Percentiles rank a stretch among this genome's conserved stretches.
phyloP scores from a whole-genome alignment of 2,888 invertebrate genomes.

The Lepas anatifera region DNA sequence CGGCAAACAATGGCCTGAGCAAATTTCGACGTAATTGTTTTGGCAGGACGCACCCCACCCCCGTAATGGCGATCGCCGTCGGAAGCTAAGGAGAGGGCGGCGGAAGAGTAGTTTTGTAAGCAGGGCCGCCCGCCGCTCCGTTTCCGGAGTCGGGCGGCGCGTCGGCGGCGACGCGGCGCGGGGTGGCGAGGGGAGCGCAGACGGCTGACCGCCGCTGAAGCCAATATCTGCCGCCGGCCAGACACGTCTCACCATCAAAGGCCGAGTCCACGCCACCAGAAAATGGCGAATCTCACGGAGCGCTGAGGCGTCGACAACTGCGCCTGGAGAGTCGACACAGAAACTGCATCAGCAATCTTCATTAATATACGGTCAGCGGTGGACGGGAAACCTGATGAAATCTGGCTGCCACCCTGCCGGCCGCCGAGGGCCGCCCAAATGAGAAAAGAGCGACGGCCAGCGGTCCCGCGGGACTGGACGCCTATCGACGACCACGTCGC shows the following conservation, averaged over 20 bases:
- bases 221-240: not conserved
- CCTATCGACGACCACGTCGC: no score
- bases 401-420: not conserved
- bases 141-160: slow-evolving; percentile 4
- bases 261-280: not conserved
- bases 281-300: slow-evolving; percentile 8
- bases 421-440: not conserved
- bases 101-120: not conserved
- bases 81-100: not conserved
- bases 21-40: slow-evolving; percentile 11
- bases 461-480: no score
- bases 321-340: not conserved
- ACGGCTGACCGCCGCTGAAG: not conserved
- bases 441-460: not conserved
- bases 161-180: not conserved
- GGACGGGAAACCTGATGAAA: slow-evolving; percentile 10
- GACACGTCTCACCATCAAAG: not conserved
- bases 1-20: slow-evolving; percentile 8
- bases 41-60: not conserved
- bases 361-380: slow-evolving; percentile 7
- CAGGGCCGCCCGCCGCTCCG: not conserved
- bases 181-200: not conserved
- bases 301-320: not conserved
- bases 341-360: slow-evolving; percentile 12
- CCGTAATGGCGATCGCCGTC: not conserved